Evolutionary conservation across 2,113 vertebrate species (phyloP).

Genomic region (Myotis yumanensis): DNA sequence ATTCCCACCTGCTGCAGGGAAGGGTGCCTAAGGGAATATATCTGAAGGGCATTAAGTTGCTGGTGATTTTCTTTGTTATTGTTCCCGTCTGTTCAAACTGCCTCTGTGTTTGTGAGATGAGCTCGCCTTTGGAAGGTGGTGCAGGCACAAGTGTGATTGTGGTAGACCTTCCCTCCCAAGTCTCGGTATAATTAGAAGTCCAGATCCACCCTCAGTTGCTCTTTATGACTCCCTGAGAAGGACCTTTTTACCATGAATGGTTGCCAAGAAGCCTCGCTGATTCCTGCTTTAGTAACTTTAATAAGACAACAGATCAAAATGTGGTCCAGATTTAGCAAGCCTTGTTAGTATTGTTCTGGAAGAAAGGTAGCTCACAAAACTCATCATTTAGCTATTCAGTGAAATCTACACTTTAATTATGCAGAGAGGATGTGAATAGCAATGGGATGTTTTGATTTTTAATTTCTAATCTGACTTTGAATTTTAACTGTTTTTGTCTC

Average conservation of each 20-base stretch:
- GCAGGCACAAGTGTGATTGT: not conserved
- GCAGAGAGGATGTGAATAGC: constrained; percentile 7
- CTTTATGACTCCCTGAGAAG: not conserved
- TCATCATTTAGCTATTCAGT: not conserved
- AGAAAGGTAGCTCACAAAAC: not conserved
- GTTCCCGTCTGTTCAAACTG: not conserved
- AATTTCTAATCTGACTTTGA: constrained; percentile 3
- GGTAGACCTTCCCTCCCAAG: not conserved
- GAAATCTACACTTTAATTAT: constrained; percentile 52
- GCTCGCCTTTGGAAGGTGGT: not conserved
- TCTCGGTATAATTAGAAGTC: not conserved
- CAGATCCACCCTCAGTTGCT: not conserved
- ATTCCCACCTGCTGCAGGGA: not conserved
- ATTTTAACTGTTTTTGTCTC: constrained; percentile 55
- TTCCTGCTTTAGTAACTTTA: constrained; percentile 50
- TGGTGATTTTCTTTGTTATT: not conserved
- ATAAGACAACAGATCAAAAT: constrained; percentile 39
- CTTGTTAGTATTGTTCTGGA: not conserved
- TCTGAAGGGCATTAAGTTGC: not conserved
- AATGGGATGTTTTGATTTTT: not conserved
- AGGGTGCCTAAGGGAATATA: not conserved
- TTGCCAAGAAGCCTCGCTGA: constrained; percentile 54
- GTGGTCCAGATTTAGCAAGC: constrained; percentile 6
- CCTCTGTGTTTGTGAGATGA: not conserved
- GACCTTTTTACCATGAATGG: fast-evolving